Evolutionary conservation across 2,113 vertebrate species (phyloP).

Genomic region (Aspiorhynchus laticeps): DNA sequence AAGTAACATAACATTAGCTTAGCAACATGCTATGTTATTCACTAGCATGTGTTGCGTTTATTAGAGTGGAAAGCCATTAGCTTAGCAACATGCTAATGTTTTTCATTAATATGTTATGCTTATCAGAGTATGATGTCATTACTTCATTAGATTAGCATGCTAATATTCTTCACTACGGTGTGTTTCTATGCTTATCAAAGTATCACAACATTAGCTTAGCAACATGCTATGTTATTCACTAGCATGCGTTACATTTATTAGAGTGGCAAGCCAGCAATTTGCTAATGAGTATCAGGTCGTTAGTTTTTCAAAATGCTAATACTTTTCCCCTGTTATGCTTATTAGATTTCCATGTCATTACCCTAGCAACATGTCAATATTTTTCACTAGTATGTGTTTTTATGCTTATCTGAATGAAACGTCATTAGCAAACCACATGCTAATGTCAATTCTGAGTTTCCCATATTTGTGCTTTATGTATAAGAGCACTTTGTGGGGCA

Average conservation of each 20-base stretch:
- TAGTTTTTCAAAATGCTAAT: neutral
- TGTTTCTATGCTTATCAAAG: neutral
- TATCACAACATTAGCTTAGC: neutral
- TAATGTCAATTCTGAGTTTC: neutral
- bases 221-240: neutral
- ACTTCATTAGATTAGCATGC: neutral
- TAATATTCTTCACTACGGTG: neutral
- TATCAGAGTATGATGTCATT: neutral
- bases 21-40: no score
- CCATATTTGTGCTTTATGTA: neutral
- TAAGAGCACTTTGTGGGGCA: neutral
- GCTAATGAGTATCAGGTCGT: neutral
- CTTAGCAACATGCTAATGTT: neutral
- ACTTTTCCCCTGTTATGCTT: no score
- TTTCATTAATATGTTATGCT: neutral
- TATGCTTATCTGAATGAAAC: no score
- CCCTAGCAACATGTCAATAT: no score
- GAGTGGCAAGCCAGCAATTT: neutral
- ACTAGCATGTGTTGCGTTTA: no score
- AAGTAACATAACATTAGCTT: neutral
- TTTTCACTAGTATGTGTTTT: no score
- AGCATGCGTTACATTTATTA: neutral
- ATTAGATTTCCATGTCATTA: no score
- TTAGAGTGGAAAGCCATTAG: no score
- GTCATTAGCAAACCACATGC: no score